Evolutionary conservation across 2,888 invertebrate species (phyloP), one percentile per base, ranked within the genome.

Genomic region (Penaeus monodon): DNA sequence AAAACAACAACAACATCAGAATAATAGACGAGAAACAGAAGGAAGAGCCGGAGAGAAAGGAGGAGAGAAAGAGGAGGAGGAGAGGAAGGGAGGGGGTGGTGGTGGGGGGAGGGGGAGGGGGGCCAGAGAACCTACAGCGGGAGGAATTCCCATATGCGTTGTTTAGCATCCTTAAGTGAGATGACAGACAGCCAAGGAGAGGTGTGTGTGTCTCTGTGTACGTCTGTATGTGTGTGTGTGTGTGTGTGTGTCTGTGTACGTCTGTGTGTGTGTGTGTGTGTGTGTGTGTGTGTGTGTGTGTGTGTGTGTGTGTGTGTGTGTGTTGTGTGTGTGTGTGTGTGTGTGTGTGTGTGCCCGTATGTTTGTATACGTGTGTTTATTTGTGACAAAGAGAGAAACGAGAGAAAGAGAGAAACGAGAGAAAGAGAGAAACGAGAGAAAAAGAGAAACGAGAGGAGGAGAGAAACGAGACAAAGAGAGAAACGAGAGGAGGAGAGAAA

Each of bases 371-470:
- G 81, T 73, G 70, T 73, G 73, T 70, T 17, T 64, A 74, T 33
- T 7, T 57, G 65, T 64, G 24, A 63, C 38, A 38, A 79, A 44
- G 79, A 79, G 68, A 68, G 70, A 73, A 57, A 73, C 66, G 57
- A 49, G 70, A 70, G 70, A 70, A 63, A n/a, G 82, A 82, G 74
- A 63, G 82, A 82, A 82, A n/a, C 38, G 64, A 64, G 44, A 29
- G 65, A 29, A 63, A 74, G 14, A 44, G 12, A 20, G 64, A 63
- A 74, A 29, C 17, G 14, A 2, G 77, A 77, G 77, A 57, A 29
- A 49, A n/a, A 20, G n/a, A 49, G 17, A 57, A 8, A 8, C 12
- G 20, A 20, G 77, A 49, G 49, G 29, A n/a, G 27, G n/a, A n/a
- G 74, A 74, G 74, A 17, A 33, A 77, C 29, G 68, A 44, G 57